Evolutionary conservation across 2,113 vertebrate genomes (phyloP).

Genomic region (Psittacara wagleri): DNA sequence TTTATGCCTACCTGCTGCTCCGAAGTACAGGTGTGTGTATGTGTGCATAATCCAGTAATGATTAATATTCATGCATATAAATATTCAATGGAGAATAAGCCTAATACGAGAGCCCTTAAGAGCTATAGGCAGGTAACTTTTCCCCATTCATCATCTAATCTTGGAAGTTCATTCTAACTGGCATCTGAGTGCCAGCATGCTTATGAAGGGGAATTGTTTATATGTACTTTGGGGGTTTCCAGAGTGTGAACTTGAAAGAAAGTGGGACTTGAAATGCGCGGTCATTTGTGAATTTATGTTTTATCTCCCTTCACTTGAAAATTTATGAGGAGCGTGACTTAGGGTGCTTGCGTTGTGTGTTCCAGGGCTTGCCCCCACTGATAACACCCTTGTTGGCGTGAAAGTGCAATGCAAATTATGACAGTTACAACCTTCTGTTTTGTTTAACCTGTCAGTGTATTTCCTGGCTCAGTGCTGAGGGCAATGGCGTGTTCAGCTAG

Average conservation of each 20-base stretch:
- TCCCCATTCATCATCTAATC: background rate
- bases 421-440: conserved; percentile 91
- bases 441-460: conserved; percentile 88
- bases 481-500: conserved; percentile 82
- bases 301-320: conserved; percentile 83
- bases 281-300: conserved; percentile 81
- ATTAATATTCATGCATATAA: background rate
- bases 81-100: background rate
- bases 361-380: conserved; percentile 87
- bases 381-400: conserved; percentile 90
- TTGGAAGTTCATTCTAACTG: conserved; percentile 2
- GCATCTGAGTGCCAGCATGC: background rate
- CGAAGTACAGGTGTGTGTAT: background rate
- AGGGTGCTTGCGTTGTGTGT: conserved; percentile 81
- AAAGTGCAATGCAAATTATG: conserved; percentile 89
- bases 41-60: background rate
- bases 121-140: conserved; percentile 24
- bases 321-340: conserved; percentile 83
- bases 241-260: conserved; percentile 70
- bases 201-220: conserved; percentile 39
- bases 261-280: conserved; percentile 65
- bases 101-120: background rate
- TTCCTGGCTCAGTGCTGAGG: conserved; percentile 84
- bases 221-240: conserved; percentile 47
- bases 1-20: conserved; percentile 32